Evolutionary conservation across 2,797 vertebrate genomes (phyloP), one percentile per base, ranked within the genome.

Genomic region (Merluccius polli): DNA sequence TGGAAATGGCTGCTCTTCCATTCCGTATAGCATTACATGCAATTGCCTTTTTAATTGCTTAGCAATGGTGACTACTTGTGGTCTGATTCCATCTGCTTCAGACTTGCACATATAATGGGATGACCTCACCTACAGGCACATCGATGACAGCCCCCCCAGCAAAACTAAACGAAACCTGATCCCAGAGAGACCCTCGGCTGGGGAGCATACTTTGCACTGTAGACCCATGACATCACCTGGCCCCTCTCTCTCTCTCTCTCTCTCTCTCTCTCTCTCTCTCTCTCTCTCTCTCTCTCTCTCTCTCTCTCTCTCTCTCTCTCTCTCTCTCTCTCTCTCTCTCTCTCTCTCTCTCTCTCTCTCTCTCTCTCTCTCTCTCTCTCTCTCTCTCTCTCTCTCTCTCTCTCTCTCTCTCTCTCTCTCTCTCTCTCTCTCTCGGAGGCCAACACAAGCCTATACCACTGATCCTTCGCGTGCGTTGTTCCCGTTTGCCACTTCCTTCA

Each of bases 91-190:
- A 86, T 89, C 79, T 85, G 81, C 81, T 86, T 71, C 78, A 84
- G 80, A 77, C 2, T 5, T 77, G 63, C 87, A 80, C 87, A 82
- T 73, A 84, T 67, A 65, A 78, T 63, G 78, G 12, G 31, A 76
- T 89, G 87, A 90, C 84, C 81, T 90, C 89, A 91, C 78, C 86
- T 74, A 71, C 71, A 73, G 73, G 73, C 79, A 86, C 77, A 11
- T 76, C 77, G 72, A 75, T 79, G 76, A 74, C 81, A 13, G 31
- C 77, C 86, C 81, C 75, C 67, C 81, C 77, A 75, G 74, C 76
- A 81, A 83, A 88, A 86, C 83, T 41, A 80, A 88, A 84, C 81
- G 89, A 88, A 92, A 92, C 82, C 73, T 75, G 89, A 93, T 86
- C 80, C 85, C 77, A 27, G 82, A 85, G 84, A 79, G 84, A 87